Conservation (phyloP, 2,113 vertebrate genomes). For the Poeciliopsis occidentalis region DNA sequence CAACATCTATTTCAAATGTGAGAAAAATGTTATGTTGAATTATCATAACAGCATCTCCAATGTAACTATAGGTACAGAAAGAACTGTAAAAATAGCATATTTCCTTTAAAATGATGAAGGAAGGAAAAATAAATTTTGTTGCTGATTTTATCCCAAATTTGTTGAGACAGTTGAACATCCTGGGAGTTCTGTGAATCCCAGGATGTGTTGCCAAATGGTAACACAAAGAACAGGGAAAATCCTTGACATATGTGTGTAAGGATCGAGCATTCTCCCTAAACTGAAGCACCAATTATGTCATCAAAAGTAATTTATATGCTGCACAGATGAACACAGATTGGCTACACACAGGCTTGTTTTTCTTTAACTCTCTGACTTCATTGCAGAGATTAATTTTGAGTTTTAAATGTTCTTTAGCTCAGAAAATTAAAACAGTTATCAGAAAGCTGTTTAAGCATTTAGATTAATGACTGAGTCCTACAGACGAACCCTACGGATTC, state of each 20-base stretch:
- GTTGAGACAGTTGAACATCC: background rate
- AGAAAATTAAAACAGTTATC: conserved; percentile 42
- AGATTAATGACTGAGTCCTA: conserved; percentile 46
- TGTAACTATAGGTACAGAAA: background rate
- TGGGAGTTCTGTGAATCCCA: conserved; percentile 8
- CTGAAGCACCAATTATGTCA: background rate
- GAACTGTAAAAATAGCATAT: background rate
- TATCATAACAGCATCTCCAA: background rate
- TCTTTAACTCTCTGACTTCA: background rate
- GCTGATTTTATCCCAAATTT: conserved; percentile 22
- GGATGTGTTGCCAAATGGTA: conserved; percentile 21
- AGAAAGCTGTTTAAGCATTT: conserved; percentile 53
- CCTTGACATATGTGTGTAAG: conserved; percentile 24
- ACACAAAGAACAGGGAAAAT: conserved; percentile 44
- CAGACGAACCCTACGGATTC: conserved; percentile 47
- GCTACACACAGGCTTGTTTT: background rate
- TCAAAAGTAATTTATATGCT: conserved; percentile 7
- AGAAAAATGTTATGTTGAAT: conserved; percentile 14
- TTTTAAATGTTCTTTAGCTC: conserved; percentile 30
- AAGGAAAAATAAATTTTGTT: background rate
- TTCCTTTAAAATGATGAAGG: conserved; percentile 7
- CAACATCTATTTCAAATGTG: conserved; percentile 12
- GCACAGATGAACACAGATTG: background rate
- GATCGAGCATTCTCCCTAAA: conserved; percentile 1
- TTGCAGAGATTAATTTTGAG: conserved; percentile 22